A percentile compares a stretch with the other conserved stretches of the same genome.
Evolutionary conservation across 2,113 vertebrate species (phyloP).

Genomic region (Embiotoca jacksoni): DNA sequence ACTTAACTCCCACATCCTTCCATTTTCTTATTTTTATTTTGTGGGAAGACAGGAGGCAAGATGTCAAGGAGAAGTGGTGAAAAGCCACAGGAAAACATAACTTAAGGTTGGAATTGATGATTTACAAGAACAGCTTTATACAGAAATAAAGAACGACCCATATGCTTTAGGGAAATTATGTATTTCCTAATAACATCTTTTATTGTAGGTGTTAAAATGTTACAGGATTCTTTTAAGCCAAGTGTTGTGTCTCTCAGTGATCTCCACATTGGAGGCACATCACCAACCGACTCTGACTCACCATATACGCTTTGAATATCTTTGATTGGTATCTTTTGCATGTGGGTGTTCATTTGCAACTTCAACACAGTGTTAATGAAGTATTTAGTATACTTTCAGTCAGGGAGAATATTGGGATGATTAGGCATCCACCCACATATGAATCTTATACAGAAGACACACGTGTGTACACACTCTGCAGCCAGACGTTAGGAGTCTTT

Average conservation of each 20-base stretch:
- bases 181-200: constrained; percentile 26
- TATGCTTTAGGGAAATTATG: constrained; percentile 7
- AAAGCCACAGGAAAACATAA: not conserved
- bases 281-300: constrained; percentile 28
- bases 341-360: constrained; percentile 37
- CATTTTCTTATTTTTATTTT: not conserved
- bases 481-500: constrained; percentile 6
- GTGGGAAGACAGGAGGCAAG: not conserved
- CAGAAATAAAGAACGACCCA: not conserved
- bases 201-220: constrained; percentile 16
- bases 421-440: constrained; percentile 53
- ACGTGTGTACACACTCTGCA: constrained; percentile 2
- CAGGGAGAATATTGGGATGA: constrained; percentile 50
- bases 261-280: constrained; percentile 14
- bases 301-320: constrained; percentile 37
- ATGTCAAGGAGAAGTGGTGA: not conserved
- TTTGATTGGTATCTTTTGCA: constrained; percentile 42
- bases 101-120: not conserved
- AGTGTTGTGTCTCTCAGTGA: constrained; percentile 31
- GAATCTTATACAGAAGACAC: constrained; percentile 21
- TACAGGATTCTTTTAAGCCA: not conserved
- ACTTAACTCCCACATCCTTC: not conserved
- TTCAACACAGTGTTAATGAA: constrained; percentile 35
- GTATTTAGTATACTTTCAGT: constrained; percentile 44
- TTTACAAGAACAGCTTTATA: not conserved